Percentiles rank a stretch among this genome's conserved stretches.
phyloP scores from a whole-genome alignment of 2,797 vertebrate species.

The Chaunax sp. region DNA sequence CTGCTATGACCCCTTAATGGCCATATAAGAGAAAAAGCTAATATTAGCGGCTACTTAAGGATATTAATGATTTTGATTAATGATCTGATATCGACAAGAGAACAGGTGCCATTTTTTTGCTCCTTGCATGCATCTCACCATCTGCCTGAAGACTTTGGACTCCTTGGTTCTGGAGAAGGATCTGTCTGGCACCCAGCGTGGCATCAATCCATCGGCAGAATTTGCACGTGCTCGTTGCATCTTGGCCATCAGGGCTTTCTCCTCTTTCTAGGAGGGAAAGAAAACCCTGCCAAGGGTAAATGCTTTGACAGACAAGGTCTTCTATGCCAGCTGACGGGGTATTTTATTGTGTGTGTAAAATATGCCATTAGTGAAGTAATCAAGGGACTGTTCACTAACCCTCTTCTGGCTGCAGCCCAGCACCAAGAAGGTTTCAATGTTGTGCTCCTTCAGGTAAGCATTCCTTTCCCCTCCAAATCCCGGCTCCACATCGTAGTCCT shows the following conservation, averaged over 20 bases:
- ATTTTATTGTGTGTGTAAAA: slow-evolving; percentile 64
- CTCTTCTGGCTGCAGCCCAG: slow-evolving; percentile 96
- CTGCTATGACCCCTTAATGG: too few species aligned
- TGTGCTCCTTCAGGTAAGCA: slow-evolving; percentile 92
- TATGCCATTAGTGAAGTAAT: slow-evolving; percentile 41
- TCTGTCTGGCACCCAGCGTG: slow-evolving; percentile 94
- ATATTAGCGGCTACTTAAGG: too few species aligned
- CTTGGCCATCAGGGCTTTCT: slow-evolving; percentile 95
- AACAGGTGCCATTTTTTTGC: too few species aligned
- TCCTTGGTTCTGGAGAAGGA: slow-evolving; percentile 93
- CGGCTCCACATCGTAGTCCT: slow-evolving; percentile 93
- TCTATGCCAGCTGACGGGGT: slow-evolving; percentile 52
- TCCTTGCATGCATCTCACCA: slow-evolving; percentile 82
- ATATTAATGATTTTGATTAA: too few species aligned
- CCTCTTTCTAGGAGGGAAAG: slow-evolving; percentile 88
- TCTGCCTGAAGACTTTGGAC: slow-evolving; percentile 96
- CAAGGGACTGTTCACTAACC: slow-evolving; percentile 77
- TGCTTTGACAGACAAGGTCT: slow-evolving; percentile 30
- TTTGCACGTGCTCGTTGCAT: slow-evolving; percentile 91
- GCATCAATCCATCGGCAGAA: slow-evolving; percentile 89
- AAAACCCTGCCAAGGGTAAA: slow-evolving; percentile 30
- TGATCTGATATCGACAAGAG: too few species aligned
- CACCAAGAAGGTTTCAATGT: slow-evolving; percentile 96
- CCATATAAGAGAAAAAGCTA: too few species aligned
- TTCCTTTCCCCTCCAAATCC: slow-evolving; percentile 94